phyloP scores from a whole-genome alignment of 92 coral and sea anemone species.

The Heteractis magnifica region DNA sequence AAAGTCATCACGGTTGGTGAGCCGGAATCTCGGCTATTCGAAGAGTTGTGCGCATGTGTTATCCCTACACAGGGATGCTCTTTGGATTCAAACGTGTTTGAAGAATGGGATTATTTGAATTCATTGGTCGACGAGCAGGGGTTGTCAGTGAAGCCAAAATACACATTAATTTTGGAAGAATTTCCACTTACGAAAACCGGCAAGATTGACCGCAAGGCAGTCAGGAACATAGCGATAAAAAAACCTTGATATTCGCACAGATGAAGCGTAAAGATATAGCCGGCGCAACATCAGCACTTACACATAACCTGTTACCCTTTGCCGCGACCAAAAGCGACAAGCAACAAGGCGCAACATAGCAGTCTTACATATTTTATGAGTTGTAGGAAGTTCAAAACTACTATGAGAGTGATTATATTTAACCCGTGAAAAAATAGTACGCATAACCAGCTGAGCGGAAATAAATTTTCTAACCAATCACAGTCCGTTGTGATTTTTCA shows the following conservation, averaged over 20 bases:
- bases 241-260: neutral
- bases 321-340: no score
- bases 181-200: neutral
- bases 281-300: no score
- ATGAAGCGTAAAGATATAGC: neutral
- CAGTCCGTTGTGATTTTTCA: no score
- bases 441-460: no score
- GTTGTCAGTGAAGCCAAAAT: neutral
- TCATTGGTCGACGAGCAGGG: neutral
- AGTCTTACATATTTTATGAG: no score
- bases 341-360: no score
- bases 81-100: neutral
- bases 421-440: no score
- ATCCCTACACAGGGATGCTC: neutral
- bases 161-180: neutral
- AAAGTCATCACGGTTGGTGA: constrained; percentile 33
- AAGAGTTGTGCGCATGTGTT: constrained; percentile 16
- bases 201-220: neutral
- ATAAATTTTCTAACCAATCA: no score
- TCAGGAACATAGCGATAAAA: neutral
- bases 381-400: no score
- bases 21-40: constrained; percentile 43
- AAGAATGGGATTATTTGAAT: neutral
- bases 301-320: no score
- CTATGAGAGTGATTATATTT: no score